These are phyloP conservation scores for Apis laboriosa DNA, from an alignment of 1,140 invertebrate species.

Conservation along the genomic window DNA sequence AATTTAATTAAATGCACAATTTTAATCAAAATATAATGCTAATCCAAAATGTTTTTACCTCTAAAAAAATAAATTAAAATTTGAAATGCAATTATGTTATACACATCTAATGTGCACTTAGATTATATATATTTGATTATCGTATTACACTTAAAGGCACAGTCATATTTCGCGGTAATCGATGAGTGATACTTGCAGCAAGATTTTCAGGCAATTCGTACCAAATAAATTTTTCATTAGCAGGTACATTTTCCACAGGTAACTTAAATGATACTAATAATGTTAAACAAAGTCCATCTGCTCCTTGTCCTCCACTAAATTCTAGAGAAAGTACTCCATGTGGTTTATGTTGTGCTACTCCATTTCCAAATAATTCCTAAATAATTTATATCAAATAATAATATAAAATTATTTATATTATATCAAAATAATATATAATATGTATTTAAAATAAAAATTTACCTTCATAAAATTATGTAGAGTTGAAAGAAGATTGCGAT, in stretches of 20 bases:
- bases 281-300: constrained; percentile 92
- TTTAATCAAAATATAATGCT: not conserved
- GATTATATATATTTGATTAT: constrained; percentile 74
- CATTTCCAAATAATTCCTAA: constrained; percentile 92
- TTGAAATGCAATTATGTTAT: not conserved
- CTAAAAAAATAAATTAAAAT: constrained; percentile 14
- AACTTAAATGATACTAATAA: constrained; percentile 92
- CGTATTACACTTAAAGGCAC: constrained; percentile 91
- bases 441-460: constrained; percentile 64
- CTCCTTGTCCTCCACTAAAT: constrained; percentile 81
- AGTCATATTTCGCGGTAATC: constrained; percentile 87
- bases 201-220: constrained; percentile 87
- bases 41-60: not conserved
- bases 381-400: constrained; percentile 32
- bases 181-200: constrained; percentile 85
- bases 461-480: constrained; percentile 94
- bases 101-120: not conserved
- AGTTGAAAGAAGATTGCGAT: constrained; percentile 92
- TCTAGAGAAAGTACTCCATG: constrained; percentile 89
- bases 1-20: not conserved
- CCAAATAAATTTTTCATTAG: constrained; percentile 95
- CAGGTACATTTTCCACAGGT: constrained; percentile 91
- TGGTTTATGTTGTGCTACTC: constrained; percentile 91
- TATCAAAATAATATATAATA: not conserved
- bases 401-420: constrained; percentile 8